Evolutionary conservation across 2,797 vertebrate genomes (phyloP).

Genomic region (Chiloscyllium punctatum): DNA sequence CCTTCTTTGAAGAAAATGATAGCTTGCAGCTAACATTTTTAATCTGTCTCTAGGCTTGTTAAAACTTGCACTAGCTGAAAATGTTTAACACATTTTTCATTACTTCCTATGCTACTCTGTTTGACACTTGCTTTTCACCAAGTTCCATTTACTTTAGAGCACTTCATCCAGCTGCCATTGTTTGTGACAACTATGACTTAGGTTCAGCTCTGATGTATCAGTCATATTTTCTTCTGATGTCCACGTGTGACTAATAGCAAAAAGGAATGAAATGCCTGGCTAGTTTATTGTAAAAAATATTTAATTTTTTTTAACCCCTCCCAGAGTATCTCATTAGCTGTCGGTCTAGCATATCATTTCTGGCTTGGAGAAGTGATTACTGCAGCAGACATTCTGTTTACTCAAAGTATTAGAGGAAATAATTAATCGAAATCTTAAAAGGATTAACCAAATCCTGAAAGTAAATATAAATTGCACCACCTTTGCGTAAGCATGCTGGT

Average conservation of each 20-base stretch:
- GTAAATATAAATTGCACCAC: constrained; percentile 10
- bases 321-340: too few relatives aligned
- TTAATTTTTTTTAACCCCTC: background rate
- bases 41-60: background rate
- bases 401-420: background rate
- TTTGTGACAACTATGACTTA: background rate
- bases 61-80: background rate
- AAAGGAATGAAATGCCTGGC: background rate
- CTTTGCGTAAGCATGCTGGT: constrained; percentile 8
- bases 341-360: background rate
- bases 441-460: background rate
- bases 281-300: background rate
- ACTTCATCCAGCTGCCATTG: background rate
- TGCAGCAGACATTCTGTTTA: background rate
- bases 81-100: background rate
- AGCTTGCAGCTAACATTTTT: background rate
- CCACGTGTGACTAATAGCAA: background rate
- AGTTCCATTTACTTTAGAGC: background rate
- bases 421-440: background rate
- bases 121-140: too few relatives aligned
- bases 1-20: background rate
- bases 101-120: background rate
- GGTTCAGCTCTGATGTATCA: too few relatives aligned
- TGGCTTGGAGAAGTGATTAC: background rate
- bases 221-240: background rate